These are phyloP conservation scores for Bombus consobrinus DNA, from an alignment of 1,140 invertebrate genomes.

Conservation along the genomic window DNA sequence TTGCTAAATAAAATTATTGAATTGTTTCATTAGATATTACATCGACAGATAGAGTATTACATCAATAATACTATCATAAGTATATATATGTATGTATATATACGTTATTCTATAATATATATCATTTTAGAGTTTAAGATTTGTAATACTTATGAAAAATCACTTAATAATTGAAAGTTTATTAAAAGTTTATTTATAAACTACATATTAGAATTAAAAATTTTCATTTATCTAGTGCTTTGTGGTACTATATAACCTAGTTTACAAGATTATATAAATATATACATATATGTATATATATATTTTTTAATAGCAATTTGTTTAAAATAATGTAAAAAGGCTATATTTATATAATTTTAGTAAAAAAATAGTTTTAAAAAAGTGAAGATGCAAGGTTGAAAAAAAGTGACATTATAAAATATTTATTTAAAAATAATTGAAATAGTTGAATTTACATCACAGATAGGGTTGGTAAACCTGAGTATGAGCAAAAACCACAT, in stretches of 20 bases:
- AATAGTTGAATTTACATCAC: background rate
- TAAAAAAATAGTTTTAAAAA: background rate
- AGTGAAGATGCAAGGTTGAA: too few relatives aligned
- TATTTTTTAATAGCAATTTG: too few relatives aligned
- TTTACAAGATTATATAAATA: background rate
- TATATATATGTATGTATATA: background rate
- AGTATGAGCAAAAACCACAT: background rate
- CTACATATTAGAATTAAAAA: background rate
- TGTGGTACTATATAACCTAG: background rate
- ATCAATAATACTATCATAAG: background rate
- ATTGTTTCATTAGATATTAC: background rate
- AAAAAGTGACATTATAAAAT: background rate
- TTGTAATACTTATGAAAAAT: background rate
- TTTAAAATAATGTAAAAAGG: background rate
- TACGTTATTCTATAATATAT: background rate
- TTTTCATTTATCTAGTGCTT: background rate
- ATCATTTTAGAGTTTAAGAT: background rate
- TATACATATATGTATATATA: background rate
- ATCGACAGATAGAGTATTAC: background rate
- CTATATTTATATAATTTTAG: background rate
- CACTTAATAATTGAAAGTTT: background rate
- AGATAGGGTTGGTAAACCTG: conserved; percentile 21
- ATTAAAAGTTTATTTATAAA: background rate
- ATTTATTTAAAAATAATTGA: background rate
- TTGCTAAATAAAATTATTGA: background rate